Conservation (phyloP, 2,797 vertebrate genomes). For the Oophaga sylvatica region DNA sequence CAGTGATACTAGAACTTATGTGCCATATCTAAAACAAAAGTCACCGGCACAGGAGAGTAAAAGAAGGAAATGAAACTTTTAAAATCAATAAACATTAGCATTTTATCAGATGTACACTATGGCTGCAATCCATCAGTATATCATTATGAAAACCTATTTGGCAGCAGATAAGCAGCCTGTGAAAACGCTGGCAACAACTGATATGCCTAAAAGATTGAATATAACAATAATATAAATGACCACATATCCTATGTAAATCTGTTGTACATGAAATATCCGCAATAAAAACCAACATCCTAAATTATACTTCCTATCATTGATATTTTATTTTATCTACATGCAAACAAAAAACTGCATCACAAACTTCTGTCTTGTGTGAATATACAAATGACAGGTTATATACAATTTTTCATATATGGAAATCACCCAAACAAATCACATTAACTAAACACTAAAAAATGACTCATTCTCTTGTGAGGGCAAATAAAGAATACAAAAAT, state of each 20-base stretch:
- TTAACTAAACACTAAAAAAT: not conserved
- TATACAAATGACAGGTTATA: not conserved
- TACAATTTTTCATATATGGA: not conserved
- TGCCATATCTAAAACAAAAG: too few species aligned
- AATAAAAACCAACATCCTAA: not conserved
- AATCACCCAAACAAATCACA: not conserved
- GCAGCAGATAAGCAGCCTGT: not conserved
- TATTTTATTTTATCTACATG: not conserved
- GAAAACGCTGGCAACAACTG: not conserved
- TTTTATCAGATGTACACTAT: not conserved
- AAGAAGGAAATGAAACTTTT: not conserved
- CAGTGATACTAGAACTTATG: too few species aligned
- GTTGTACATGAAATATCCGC: not conserved
- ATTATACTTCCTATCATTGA: not conserved
- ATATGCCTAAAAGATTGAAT: not conserved
- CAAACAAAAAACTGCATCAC: not conserved
- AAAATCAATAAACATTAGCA: not conserved
- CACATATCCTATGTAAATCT: not conserved
- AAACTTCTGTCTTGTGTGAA: not conserved
- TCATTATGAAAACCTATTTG: not conserved
- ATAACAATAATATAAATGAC: not conserved
- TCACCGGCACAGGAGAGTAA: too few species aligned
- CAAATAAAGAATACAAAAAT: not conserved
- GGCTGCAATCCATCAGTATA: not conserved
- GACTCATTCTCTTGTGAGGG: not conserved